These are phyloP conservation scores for Sphenopsis melanotis DNA, from an alignment of 2,797 vertebrate genomes.

Conservation along the genomic window DNA sequence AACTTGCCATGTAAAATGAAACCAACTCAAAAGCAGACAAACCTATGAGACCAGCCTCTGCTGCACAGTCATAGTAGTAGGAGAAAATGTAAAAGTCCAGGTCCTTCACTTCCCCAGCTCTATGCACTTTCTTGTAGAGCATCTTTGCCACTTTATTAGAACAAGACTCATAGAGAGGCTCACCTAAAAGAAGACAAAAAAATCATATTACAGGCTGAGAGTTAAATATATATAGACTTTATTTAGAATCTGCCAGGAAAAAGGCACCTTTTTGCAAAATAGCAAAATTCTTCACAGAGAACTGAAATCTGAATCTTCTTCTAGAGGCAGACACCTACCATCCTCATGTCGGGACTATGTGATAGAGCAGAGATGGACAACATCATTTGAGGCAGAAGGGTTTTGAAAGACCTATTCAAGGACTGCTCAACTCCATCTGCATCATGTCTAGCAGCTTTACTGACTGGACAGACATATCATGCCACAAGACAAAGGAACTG, in stretches of 20 bases:
- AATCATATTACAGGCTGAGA: not conserved
- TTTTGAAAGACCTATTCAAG: not conserved
- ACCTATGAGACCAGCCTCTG: constrained; percentile 85
- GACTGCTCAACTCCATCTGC: not conserved
- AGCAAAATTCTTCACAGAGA: not conserved
- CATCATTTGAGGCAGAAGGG: not conserved
- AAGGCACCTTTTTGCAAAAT: not conserved
- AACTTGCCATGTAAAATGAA: not conserved
- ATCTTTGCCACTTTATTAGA: constrained; percentile 80
- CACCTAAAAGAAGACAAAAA: constrained; percentile 63
- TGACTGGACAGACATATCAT: not conserved
- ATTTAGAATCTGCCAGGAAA: not conserved
- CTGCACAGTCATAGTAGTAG: constrained; percentile 90
- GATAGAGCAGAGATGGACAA: not conserved
- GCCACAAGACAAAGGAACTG: not conserved
- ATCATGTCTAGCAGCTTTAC: not conserved
- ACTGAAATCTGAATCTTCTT: not conserved
- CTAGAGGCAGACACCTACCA: not conserved
- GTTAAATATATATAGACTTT: not conserved
- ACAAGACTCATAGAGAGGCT: constrained; percentile 81
- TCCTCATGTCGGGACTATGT: not conserved
- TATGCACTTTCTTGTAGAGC: constrained; percentile 81
- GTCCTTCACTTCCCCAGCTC: constrained; percentile 73
- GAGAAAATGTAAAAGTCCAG: constrained; percentile 90
- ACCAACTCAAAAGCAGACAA: not conserved